Evolutionary conservation across 2,888 invertebrate genomes (phyloP).

Genomic region (Volucella inflata): DNA sequence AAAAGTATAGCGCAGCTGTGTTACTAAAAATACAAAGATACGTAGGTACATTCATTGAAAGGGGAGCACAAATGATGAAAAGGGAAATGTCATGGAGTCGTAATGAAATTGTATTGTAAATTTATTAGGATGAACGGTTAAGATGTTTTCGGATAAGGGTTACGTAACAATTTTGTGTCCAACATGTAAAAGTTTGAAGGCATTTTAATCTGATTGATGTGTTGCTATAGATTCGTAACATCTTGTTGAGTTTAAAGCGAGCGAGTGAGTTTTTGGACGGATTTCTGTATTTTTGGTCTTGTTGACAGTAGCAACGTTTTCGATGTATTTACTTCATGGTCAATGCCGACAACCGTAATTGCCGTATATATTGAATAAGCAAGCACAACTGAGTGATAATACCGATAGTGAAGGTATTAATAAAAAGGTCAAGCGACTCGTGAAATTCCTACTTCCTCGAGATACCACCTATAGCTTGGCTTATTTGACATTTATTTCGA

Average conservation of each 20-base stretch:
- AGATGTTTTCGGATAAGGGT: too few species aligned
- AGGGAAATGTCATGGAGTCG: background rate
- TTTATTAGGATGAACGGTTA: too few species aligned
- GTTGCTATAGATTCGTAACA: too few species aligned
- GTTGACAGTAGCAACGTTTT: too few species aligned
- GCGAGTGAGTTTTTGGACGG: too few species aligned
- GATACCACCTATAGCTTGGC: conserved; percentile 85
- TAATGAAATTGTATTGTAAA: too few species aligned
- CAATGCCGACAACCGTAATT: conserved; percentile 46
- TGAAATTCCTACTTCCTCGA: conserved; percentile 90
- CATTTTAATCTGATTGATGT: too few species aligned
- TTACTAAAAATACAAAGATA: background rate
- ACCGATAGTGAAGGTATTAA: conserved; percentile 87
- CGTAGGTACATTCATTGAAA: background rate
- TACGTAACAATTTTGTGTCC: too few species aligned
- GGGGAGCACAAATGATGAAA: background rate
- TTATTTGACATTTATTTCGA: conserved; percentile 90
- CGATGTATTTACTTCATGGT: too few species aligned
- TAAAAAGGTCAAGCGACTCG: conserved; percentile 92
- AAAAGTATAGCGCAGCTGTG: background rate
- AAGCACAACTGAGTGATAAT: conserved; percentile 70
- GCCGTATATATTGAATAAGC: conserved; percentile 33
- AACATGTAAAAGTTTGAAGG: too few species aligned
- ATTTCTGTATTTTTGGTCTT: too few species aligned
- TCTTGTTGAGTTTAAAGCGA: too few species aligned